Evolutionary conservation across 2,797 vertebrate species (phyloP).

Genomic region (Alosa sapidissima): DNA sequence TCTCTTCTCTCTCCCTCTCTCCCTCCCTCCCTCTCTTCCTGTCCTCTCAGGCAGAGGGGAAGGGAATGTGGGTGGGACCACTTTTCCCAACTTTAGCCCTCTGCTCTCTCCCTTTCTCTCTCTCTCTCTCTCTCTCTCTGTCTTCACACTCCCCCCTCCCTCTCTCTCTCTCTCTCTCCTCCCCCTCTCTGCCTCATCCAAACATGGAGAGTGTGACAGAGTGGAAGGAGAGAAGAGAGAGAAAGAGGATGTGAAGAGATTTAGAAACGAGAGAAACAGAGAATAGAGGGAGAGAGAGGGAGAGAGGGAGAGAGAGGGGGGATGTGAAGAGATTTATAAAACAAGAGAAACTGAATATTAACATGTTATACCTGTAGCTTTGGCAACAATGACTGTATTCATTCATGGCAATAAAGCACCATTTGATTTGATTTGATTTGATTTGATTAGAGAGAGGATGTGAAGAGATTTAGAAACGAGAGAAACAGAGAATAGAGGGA

Average conservation of each 20-base stretch:
- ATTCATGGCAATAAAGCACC: too few species aligned
- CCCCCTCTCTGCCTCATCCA: constrained; percentile 25
- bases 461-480: too few species aligned
- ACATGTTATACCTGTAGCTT: too few species aligned
- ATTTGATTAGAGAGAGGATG: too few species aligned
- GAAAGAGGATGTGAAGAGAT: neutral
- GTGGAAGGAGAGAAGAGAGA: neutral
- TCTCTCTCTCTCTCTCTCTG: constrained; percentile 5
- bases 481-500: neutral
- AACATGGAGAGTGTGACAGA: constrained; percentile 29
- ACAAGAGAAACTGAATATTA: too few species aligned
- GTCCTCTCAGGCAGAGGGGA: neutral
- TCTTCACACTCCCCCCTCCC: constrained; percentile 14
- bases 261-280: too few species aligned
- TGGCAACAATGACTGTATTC: too few species aligned
- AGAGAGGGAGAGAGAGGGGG: too few species aligned
- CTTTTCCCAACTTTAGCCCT: neutral
- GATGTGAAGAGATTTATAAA: too few species aligned
- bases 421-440: too few species aligned
- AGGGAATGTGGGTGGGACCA: neutral
- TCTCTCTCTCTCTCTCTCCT: neutral
- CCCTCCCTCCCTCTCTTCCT: neutral
- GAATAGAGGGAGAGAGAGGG: too few species aligned
- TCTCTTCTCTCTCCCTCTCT: neutral
- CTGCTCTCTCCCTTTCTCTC: constrained; percentile 21